Base-by-base conservation (phyloP, 2,888 invertebrate genomes). In the Rhorus exstirpatorius region DNA sequence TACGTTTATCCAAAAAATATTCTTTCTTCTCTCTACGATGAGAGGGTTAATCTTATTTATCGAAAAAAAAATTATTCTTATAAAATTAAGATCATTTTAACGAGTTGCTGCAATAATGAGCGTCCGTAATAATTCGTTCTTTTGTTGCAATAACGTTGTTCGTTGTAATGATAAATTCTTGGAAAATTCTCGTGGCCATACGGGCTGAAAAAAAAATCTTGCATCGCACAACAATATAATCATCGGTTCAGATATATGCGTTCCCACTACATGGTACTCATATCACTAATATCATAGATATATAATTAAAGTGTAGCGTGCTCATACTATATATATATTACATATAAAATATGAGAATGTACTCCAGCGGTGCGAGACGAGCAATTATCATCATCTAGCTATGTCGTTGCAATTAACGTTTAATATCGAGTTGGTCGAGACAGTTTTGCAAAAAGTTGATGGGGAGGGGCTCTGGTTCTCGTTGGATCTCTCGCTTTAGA, bases 381-480 rank as follows among this genome's bases (percentile, higher is more conserved):
- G 65, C 58, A 81, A 81, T 81, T 81, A 76, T 51, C 65, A 51
- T 76, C 71, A 65, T 65, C 61, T 51, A 51, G 53, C 76, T 71
- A 53, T 41, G 63, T 70, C 63, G 41, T 41, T 38, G 74, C 78
- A 81, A 81, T 77, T 79, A 72, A 74, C 81, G 81, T 78, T 78
- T 78, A 81, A 81, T 68, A 68, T 74, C 68, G 38, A 55, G 58
- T 71, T 71, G 78, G 72, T 53, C 49, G 81, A 78, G 81, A 78
- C 78, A 74, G 74, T 77, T 81, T 78, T 74, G 49, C 67, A 61
- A 71, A 75, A 79, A 81, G 61, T 19, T 35, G 61, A 41, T 1
- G 60, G 46, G 35, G 49, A 63, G 26, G 53, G 38, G 17, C 31
- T 68, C 14, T 24, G 12, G 17, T 7, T 58, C 26, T 51, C 44